phyloP scores from a whole-genome alignment of 2,113 vertebrate species.

The Pelodiscus sinensis region DNA sequence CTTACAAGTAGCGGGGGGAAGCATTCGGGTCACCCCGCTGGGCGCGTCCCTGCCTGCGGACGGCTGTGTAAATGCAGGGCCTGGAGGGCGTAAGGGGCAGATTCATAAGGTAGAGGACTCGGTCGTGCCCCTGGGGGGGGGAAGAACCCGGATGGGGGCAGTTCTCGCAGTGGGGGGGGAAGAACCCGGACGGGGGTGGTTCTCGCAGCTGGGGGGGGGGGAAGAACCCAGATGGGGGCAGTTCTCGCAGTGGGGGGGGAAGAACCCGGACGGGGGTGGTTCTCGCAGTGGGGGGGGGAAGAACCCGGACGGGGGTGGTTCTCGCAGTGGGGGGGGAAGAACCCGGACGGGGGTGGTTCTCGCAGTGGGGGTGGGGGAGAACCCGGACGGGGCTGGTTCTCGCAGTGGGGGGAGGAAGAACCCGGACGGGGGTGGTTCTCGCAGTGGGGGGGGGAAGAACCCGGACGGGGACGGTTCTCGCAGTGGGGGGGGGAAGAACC shows the following conservation, averaged over 20 bases:
- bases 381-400: background rate
- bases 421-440: background rate
- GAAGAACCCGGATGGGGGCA: background rate
- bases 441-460: background rate
- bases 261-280: background rate
- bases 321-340: background rate
- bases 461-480: background rate
- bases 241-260: background rate
- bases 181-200: background rate
- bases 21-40: no score
- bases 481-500: background rate
- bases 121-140: no score
- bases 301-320: background rate
- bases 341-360: background rate
- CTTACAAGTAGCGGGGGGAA: no score
- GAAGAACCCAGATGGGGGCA: background rate
- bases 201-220: background rate
- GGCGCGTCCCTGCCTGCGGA: no score
- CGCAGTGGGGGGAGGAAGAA: background rate
- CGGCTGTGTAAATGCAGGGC: no score
- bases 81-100: no score
- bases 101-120: no score
- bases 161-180: background rate
- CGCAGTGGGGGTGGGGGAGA: background rate
- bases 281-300: background rate